These are phyloP conservation scores for Holothuria leucospilota DNA, from an alignment of 53 echinoderm and acorn worm genomes.

Conservation along the genomic window DNA sequence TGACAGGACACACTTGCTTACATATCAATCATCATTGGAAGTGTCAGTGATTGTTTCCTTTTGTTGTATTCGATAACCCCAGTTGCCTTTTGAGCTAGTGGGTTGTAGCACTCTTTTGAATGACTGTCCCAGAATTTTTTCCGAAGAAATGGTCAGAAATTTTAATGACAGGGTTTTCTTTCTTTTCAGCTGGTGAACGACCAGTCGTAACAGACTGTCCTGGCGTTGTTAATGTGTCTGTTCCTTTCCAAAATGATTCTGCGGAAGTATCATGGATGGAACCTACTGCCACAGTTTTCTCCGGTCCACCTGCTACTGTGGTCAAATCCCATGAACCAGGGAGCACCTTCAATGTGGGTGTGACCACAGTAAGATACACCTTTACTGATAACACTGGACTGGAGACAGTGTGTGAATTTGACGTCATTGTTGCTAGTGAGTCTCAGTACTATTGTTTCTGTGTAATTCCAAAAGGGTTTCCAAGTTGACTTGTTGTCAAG, in stretches of 20 bases:
- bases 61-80: too few relatives aligned
- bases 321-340: slow-evolving; percentile 12
- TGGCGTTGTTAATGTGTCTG: neutral
- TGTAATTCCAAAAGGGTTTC: too few relatives aligned
- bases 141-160: too few relatives aligned
- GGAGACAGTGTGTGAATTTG: slow-evolving; percentile 42
- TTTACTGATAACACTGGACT: slow-evolving; percentile 36
- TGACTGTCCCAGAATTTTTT: too few relatives aligned
- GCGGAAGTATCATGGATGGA: slow-evolving; percentile 47
- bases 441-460: neutral
- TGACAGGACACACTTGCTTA: too few relatives aligned
- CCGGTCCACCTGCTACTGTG: neutral
- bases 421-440: slow-evolving; percentile 8
- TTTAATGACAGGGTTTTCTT: neutral
- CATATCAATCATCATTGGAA: too few relatives aligned
- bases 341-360: slow-evolving; percentile 30
- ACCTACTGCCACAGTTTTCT: slow-evolving; percentile 37
- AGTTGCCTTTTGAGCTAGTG: too few relatives aligned
- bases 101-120: too few relatives aligned
- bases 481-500: too few relatives aligned
- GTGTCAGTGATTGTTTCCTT: too few relatives aligned
- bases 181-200: slow-evolving; percentile 4
- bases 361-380: slow-evolving; percentile 28
- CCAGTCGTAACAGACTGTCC: slow-evolving; percentile 19
- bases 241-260: neutral